Base-by-base conservation (phyloP, 2,113 vertebrate genomes). In the Pipra filicauda region DNA sequence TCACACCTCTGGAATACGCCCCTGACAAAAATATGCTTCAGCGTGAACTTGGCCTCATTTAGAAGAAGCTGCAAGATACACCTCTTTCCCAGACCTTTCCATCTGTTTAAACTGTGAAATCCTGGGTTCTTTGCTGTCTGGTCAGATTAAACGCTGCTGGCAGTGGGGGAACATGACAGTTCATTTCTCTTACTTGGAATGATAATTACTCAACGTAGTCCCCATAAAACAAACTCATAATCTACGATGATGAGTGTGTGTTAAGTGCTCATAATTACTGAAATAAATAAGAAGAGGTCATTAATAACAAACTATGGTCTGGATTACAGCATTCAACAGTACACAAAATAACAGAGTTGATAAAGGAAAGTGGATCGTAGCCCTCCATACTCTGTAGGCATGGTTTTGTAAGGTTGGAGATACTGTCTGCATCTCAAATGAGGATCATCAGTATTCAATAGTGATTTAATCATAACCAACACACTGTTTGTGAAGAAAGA, bases 61-160 rank as follows among this genome's bases (percentile, higher is more conserved):
- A 94, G 95, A 95, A 96, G 93, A 85, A 84, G 72, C 84, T 95
- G 95, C 81, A 96, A 97, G 95, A 84, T 89, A 78, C 59, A 95
- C 90, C 95, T 96, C 91, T 96, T 95, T 95, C 93, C 94, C 95
- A 95, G 91, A 87, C 85, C 95, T 96, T 97, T 97, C 96, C 96
- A 97, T 97, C 96, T 97, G 96, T 94, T 95, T 97, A 89, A 96
- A 94, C 96, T 95, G 96, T 96, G 96, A 97, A 97, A 92, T 95
- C 93, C 96, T 97, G 73, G 46, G 95, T 94, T 97, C 95, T 77
- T 95, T 0, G 77, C 97, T 97, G 96, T 96, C 97, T 95, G 90
- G 69, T 97, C 97, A 97, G 92, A 97, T 97, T 97, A 97, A 97
- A 96, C 94, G 59, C 93, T 96, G 95, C 88, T 94, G 95, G 91